Conservation (phyloP, 2,888 invertebrate species). For the Watsonalla binaria region DNA sequence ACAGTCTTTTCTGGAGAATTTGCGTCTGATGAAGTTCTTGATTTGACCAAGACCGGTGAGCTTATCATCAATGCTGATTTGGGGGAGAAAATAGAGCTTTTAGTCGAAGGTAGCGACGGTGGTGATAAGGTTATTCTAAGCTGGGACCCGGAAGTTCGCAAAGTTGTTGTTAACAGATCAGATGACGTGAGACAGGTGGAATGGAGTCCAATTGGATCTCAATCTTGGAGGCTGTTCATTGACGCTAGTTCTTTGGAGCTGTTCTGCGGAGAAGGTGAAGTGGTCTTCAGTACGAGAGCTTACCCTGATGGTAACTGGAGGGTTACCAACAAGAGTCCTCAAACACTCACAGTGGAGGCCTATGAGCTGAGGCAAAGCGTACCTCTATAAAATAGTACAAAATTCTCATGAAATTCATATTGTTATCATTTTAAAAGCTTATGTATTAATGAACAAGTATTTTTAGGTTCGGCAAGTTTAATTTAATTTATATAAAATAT, state of each 20-base stretch:
- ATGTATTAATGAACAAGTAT: neutral
- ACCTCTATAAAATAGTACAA: conserved; percentile 27
- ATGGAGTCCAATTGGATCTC: conserved; percentile 47
- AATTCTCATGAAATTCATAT: neutral
- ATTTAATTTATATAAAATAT: too few species aligned
- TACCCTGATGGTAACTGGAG: conserved; percentile 59
- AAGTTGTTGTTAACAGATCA: conserved; percentile 51
- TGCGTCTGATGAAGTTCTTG: conserved; percentile 20
- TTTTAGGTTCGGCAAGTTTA: too few species aligned
- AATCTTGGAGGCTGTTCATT: conserved; percentile 54
- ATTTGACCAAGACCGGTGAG: conserved; percentile 54
- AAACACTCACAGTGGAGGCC: conserved; percentile 41
- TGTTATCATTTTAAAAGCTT: neutral
- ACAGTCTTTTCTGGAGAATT: conserved; percentile 32
- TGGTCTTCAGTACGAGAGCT: conserved; percentile 63
- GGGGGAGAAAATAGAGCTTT: conserved; percentile 37
- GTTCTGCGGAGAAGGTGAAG: conserved; percentile 70
- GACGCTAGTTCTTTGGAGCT: conserved; percentile 66
- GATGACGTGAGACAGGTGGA: conserved; percentile 60
- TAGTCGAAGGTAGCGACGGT: conserved; percentile 47
- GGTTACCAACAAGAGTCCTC: conserved; percentile 49
- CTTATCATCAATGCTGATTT: conserved; percentile 45
- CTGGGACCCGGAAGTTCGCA: conserved; percentile 47
- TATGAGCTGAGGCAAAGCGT: conserved; percentile 52
- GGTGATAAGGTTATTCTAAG: conserved; percentile 40